phyloP scores from a whole-genome alignment of 1,140 invertebrate genomes.

The Arion vulgaris region DNA sequence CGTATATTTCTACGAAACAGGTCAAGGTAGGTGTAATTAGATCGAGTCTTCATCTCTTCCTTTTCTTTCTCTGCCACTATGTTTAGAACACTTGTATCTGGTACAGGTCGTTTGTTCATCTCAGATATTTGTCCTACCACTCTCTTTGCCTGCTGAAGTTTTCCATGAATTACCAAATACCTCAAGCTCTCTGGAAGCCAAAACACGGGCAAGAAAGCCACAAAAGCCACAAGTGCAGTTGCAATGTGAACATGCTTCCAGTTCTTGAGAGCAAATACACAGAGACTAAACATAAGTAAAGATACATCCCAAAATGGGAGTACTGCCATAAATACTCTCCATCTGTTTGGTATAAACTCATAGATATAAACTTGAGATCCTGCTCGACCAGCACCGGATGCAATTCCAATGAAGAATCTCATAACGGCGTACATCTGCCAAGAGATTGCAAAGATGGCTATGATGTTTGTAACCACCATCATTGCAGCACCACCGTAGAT shows the following conservation, averaged over 20 bases:
- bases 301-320: neutral
- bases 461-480: neutral
- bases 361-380: neutral
- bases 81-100: neutral
- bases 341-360: neutral
- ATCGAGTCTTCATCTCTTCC: neutral
- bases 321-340: neutral
- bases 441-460: neutral
- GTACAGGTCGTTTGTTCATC: neutral
- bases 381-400: neutral
- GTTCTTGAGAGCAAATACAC: neutral
- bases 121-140: neutral
- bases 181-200: conserved; percentile 18
- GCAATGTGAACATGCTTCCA: conserved; percentile 4
- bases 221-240: neutral
- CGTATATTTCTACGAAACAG: neutral
- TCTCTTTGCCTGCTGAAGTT: neutral
- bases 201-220: conserved; percentile 13
- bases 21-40: neutral
- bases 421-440: conserved; percentile 2
- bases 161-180: neutral
- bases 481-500: neutral
- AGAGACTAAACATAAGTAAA: neutral
- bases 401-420: neutral
- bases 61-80: neutral